A percentile compares a stretch with the other conserved stretches of the same genome.
phyloP scores from a whole-genome alignment of 2,888 invertebrate genomes.

The Drosophila niveifrons region DNA sequence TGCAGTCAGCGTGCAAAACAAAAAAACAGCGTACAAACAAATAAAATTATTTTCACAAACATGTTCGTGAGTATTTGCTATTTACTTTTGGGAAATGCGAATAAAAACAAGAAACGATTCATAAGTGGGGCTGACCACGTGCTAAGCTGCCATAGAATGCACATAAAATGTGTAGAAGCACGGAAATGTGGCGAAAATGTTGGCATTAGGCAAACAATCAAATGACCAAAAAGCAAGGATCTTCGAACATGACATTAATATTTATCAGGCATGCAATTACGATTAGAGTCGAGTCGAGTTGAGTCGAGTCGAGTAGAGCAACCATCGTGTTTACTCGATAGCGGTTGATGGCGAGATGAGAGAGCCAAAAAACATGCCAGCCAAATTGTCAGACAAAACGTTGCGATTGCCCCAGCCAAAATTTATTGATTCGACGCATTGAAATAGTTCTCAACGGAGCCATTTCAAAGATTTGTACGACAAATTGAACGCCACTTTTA shows the following conservation, averaged over 20 bases:
- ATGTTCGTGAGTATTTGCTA: constrained; percentile 17
- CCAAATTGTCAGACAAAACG: constrained; percentile 70
- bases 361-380: constrained; percentile 57
- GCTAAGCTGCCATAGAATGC: constrained; percentile 61
- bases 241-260: constrained; percentile 68
- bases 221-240: constrained; percentile 25
- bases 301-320: constrained; percentile 53
- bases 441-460: constrained; percentile 84
- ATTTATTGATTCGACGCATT: constrained; percentile 84
- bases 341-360: constrained; percentile 9
- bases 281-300: constrained; percentile 59
- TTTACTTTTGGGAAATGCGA: constrained; percentile 5
- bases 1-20: constrained; percentile 14
- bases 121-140: constrained; percentile 54
- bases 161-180: constrained; percentile 33
- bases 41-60: constrained; percentile 39
- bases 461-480: constrained; percentile 83
- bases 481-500: constrained; percentile 62
- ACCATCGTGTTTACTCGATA: constrained; percentile 49
- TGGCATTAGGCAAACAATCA: constrained; percentile 26
- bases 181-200: constrained; percentile 2
- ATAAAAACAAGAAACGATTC: not conserved
- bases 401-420: constrained; percentile 64
- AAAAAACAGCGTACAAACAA: constrained; percentile 28
- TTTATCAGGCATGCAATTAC: constrained; percentile 77